Conservation (phyloP, 2,888 invertebrate genomes). For the Elysia crispata region DNA sequence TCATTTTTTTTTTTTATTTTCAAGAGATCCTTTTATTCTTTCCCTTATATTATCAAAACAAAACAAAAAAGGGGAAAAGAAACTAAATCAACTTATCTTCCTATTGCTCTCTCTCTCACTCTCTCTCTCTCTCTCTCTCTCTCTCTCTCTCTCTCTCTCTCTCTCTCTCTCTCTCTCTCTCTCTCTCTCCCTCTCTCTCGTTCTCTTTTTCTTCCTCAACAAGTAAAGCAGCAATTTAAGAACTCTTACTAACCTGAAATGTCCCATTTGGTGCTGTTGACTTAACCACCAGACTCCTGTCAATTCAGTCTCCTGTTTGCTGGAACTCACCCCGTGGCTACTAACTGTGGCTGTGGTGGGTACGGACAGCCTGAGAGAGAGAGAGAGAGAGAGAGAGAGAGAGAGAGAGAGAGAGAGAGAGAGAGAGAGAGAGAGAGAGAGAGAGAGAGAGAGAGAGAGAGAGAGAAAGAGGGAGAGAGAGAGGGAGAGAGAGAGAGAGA, state of each 20-base stretch:
- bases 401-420: neutral
- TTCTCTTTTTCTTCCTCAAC: neutral
- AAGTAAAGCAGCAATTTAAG: neutral
- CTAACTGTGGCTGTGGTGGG: too few relatives aligned
- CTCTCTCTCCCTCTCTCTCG: neutral
- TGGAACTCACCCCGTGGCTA: too few relatives aligned
- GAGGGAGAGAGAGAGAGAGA: neutral
- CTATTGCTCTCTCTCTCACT: too few relatives aligned
- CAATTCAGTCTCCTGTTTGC: too few relatives aligned
- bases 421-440: neutral
- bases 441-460: neutral
- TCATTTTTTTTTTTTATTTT: too few relatives aligned
- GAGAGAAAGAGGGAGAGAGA: too few relatives aligned
- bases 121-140: neutral
- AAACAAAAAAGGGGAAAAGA: too few relatives aligned
- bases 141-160: slow-evolving; percentile 1
- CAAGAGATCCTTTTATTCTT: too few relatives aligned
- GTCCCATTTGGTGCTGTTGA: too few relatives aligned
- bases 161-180: slow-evolving; percentile 7
- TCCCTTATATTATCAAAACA: too few relatives aligned
- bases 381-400: neutral
- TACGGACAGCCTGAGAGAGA: neutral
- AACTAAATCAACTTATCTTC: too few relatives aligned
- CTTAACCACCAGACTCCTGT: too few relatives aligned
- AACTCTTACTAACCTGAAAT: neutral